Conservation (phyloP, 37 sponge, comb jelly and placozoan genomes). For the Mnemiopsis leidyi region DNA sequence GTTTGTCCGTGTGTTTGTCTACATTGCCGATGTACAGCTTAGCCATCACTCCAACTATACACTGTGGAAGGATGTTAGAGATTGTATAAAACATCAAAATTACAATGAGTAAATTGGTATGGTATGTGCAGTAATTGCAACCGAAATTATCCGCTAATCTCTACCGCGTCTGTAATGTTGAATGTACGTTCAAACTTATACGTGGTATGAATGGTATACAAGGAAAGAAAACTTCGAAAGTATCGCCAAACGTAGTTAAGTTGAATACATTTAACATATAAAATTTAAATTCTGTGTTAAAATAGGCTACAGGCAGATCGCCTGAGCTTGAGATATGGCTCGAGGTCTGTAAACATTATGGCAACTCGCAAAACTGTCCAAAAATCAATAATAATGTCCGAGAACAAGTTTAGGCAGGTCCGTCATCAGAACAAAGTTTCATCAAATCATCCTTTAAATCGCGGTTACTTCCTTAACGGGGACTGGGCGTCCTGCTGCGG, state of each 20-base stretch:
- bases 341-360: not conserved
- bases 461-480: no score
- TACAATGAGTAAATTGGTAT: no score
- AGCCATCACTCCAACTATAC: slow-evolving; percentile 15
- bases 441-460: not conserved
- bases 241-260: not conserved
- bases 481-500: not conserved
- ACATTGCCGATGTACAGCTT: slow-evolving; percentile 84
- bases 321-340: not conserved
- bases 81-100: no score
- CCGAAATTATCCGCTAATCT: no score
- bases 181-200: no score
- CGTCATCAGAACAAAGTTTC: not conserved
- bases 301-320: not conserved
- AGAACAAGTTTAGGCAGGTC: not conserved
- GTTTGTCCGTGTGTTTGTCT: slow-evolving; percentile 80
- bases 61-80: no score
- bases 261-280: not conserved
- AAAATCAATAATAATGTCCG: no score
- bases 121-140: no score
- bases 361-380: not conserved
- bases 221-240: not conserved
- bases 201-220: no score
- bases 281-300: not conserved
- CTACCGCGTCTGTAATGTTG: no score